Conservation (phyloP, 2,888 invertebrate species). For the Galerucella nymphaeae region DNA sequence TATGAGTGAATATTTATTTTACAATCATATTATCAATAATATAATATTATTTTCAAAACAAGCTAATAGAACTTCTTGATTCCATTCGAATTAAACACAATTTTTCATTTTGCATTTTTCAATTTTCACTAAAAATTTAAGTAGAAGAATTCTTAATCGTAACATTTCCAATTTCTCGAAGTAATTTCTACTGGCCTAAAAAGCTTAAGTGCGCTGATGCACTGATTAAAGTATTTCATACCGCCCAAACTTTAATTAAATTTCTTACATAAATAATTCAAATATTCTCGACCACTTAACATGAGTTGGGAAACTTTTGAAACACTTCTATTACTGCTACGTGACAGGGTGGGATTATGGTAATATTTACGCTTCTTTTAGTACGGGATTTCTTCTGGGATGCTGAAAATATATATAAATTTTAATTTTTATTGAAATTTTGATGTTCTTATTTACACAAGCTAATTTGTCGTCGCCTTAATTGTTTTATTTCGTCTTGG, state of each 20-base stretch:
- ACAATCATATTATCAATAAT: no score
- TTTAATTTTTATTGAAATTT: no score
- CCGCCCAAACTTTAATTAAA: slow-evolving; percentile 55
- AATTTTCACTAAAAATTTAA: background rate
- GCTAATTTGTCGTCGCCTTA: no score
- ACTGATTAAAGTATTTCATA: slow-evolving; percentile 53
- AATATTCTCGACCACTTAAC: slow-evolving; percentile 48
- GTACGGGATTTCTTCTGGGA: background rate
- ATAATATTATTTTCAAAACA: no score
- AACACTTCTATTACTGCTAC: slow-evolving; percentile 34
- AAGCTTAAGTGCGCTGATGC: slow-evolving; percentile 54
- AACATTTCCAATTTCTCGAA: background rate
- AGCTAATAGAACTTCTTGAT: no score
- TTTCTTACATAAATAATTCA: slow-evolving; percentile 56
- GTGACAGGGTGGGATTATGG: slow-evolving; percentile 33
- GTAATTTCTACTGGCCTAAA: slow-evolving; percentile 36
- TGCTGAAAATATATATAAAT: no score
- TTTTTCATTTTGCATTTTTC: no score
- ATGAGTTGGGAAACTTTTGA: slow-evolving; percentile 40
- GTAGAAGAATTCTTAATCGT: background rate
- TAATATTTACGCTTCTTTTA: background rate
- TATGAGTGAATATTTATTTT: no score
- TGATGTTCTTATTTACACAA: no score
- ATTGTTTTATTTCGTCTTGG: background rate
- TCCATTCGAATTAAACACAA: no score